Conservation (phyloP, 2,797 vertebrate species). For the Fistularia tabacaria region DNA sequence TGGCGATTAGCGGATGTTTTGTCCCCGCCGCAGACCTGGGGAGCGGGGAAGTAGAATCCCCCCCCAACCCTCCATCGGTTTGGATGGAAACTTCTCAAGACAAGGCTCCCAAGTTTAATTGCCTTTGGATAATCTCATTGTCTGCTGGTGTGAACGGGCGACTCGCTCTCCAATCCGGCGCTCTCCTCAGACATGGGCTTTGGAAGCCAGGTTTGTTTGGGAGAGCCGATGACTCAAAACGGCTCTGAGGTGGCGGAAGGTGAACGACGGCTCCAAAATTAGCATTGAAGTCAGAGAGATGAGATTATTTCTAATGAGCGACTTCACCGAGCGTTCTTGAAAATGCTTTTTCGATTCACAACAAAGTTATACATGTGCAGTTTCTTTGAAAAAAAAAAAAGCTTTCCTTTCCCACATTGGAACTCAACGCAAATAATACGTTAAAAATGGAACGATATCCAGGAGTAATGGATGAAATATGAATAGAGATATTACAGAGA, state of each 20-base stretch:
- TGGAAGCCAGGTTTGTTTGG: slow-evolving; percentile 25
- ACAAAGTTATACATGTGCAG: too few relatives aligned
- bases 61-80: neutral
- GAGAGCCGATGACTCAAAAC: slow-evolving; percentile 15
- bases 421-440: too few relatives aligned
- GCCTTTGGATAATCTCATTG: slow-evolving; percentile 73
- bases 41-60: slow-evolving; percentile 33
- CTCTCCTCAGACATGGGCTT: slow-evolving; percentile 25
- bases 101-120: slow-evolving; percentile 72
- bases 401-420: too few relatives aligned
- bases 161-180: slow-evolving; percentile 18
- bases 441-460: too few relatives aligned
- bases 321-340: too few relatives aligned
- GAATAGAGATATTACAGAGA: too few relatives aligned
- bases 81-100: slow-evolving; percentile 54
- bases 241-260: neutral
- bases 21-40: slow-evolving; percentile 58
- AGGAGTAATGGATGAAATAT: too few relatives aligned
- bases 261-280: too few relatives aligned
- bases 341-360: too few relatives aligned
- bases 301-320: too few relatives aligned
- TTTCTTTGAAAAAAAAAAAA: too few relatives aligned
- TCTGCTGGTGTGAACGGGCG: slow-evolving; percentile 52
- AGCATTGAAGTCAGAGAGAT: too few relatives aligned
- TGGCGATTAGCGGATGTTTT: slow-evolving; percentile 70